These are phyloP conservation scores for Petrocephalus microphthalmus DNA, from an alignment of 2,113 vertebrate genomes.

Conservation along the genomic window DNA sequence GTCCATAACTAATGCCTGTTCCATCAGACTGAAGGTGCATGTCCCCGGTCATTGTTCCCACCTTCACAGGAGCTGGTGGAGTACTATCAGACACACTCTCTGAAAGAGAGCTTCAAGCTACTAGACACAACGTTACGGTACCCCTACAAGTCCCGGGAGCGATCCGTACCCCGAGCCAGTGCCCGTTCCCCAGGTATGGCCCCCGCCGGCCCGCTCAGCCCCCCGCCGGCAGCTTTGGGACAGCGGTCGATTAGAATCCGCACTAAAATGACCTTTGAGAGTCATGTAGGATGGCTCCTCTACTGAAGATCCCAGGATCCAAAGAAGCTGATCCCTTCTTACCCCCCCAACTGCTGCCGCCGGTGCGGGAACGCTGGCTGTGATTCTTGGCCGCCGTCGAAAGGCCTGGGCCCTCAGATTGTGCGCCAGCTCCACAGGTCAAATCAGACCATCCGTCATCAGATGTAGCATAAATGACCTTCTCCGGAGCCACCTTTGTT, in stretches of 20 bases:
- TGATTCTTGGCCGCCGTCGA: background rate
- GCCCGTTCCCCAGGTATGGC: constrained; percentile 80
- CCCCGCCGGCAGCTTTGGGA: background rate
- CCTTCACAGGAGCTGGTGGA: constrained; percentile 83
- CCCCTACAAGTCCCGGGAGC: constrained; percentile 86
- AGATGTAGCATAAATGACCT: background rate
- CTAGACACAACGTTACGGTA: constrained; percentile 86
- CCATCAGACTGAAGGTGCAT: background rate
- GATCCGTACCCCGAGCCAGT: constrained; percentile 67
- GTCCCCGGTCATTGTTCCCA: background rate
- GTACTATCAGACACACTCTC: constrained; percentile 90
- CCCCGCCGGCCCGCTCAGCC: no score
- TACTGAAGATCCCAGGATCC: background rate
- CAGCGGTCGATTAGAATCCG: background rate
- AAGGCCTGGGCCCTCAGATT: background rate
- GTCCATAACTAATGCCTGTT: background rate
- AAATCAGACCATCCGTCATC: background rate
- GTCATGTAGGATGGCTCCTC: background rate
- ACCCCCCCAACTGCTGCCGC: background rate
- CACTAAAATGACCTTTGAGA: background rate
- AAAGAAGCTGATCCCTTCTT: background rate
- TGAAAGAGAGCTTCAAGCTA: constrained; percentile 97
- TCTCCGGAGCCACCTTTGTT: background rate
- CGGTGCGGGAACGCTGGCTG: background rate
- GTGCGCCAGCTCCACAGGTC: background rate